These are phyloP conservation scores for Tupiocoris notatus DNA, from an alignment of 2,888 invertebrate species.

Conservation along the genomic window DNA sequence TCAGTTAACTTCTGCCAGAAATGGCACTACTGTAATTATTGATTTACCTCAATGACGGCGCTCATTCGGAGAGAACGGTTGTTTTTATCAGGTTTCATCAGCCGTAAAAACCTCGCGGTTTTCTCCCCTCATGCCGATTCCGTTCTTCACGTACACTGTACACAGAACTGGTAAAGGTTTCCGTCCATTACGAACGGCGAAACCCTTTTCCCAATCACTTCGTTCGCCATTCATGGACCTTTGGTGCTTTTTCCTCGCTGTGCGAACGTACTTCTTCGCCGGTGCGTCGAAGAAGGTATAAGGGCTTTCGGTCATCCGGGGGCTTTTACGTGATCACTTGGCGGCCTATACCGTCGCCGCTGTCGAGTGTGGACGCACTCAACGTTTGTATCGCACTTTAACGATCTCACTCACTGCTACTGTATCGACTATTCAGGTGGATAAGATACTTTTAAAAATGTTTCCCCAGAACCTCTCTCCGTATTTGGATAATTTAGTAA, in stretches of 20 bases:
- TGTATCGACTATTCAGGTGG: too few species aligned
- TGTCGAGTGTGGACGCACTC: neutral
- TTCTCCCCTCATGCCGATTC: neutral
- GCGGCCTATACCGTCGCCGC: neutral
- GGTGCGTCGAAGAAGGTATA: neutral
- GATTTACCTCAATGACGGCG: too few species aligned
- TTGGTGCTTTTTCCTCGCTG: neutral
- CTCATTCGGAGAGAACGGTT: too few species aligned
- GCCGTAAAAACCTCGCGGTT: slow-evolving; percentile 11
- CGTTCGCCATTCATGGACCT: slow-evolving; percentile 28
- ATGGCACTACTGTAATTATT: too few species aligned
- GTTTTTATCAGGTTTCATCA: slow-evolving; percentile 15
- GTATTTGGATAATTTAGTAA: too few species aligned
- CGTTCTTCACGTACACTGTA: neutral
- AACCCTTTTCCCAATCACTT: slow-evolving; percentile 30
- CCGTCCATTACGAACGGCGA: slow-evolving; percentile 8
- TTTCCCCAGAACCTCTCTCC: too few species aligned
- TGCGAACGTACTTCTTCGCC: neutral
- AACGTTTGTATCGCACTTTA: neutral
- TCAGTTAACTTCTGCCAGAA: too few species aligned
- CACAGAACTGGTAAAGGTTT: neutral
- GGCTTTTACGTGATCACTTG: neutral
- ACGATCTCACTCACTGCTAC: neutral
- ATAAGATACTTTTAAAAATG: too few species aligned
- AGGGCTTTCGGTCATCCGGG: neutral